Conservation (phyloP, 2,113 vertebrate species). For the Stigmatopora argus region DNA sequence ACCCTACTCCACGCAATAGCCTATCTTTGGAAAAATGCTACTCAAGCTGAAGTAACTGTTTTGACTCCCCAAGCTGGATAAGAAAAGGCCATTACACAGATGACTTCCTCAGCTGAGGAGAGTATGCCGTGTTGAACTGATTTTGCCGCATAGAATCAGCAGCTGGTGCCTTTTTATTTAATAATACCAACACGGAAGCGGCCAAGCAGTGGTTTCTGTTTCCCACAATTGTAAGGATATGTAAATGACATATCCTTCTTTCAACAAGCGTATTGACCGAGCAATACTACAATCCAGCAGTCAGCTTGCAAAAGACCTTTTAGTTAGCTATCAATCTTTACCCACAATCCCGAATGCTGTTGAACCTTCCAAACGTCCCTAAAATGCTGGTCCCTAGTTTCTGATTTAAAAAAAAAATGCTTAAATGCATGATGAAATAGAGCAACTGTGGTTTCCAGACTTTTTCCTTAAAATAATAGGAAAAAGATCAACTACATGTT, state of each 20-base stretch:
- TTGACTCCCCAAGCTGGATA: slow-evolving; percentile 1
- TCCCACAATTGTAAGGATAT: background rate
- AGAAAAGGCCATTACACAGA: slow-evolving; percentile 11
- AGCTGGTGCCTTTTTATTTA: background rate
- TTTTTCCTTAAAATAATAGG: no score
- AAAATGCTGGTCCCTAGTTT: slow-evolving; percentile 51
- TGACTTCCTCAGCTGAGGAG: background rate
- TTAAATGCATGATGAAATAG: no score
- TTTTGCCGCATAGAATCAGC: background rate
- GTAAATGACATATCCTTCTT: background rate
- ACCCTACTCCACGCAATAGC: background rate
- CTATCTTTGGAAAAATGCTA: slow-evolving; percentile 1
- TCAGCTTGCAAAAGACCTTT: slow-evolving; percentile 58
- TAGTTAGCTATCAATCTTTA: slow-evolving; percentile 14
- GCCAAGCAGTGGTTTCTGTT: background rate
- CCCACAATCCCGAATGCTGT: background rate
- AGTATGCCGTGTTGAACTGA: background rate
- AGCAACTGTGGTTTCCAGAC: no score
- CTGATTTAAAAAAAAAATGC: slow-evolving; percentile 11
- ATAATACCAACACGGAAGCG: background rate
- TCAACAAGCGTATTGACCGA: background rate
- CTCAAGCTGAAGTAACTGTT: slow-evolving; percentile 4
- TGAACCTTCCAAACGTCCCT: slow-evolving; percentile 11
- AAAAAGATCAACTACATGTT: no score
- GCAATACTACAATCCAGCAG: slow-evolving; percentile 17